These are phyloP conservation scores for Speoplatyrhinus poulsoni DNA, from an alignment of 2,113 vertebrate genomes.

Conservation along the genomic window DNA sequence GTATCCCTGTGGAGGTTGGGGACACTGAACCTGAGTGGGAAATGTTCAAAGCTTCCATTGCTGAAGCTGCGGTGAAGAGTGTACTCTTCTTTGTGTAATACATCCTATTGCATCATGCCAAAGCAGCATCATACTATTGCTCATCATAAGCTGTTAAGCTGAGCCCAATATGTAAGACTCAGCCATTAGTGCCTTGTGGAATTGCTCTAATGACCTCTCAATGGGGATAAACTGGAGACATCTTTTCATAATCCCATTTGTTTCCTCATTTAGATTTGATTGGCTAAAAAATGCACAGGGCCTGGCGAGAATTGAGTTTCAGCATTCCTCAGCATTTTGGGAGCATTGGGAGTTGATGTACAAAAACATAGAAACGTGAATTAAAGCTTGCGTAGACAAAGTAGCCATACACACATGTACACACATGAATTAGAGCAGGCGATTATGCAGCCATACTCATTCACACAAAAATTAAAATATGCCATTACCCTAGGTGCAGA, in stretches of 20 bases:
- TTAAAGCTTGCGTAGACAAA: conserved; percentile 62
- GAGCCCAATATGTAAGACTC: conserved; percentile 74
- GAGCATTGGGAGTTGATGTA: conserved; percentile 37
- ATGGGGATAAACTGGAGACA: conserved; percentile 70
- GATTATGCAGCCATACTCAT: conserved; percentile 14
- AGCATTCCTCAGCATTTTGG: conserved; percentile 80
- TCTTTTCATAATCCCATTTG: conserved; percentile 80
- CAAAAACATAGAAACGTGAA: no score
- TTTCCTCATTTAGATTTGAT: conserved; percentile 88
- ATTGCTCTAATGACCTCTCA: conserved; percentile 71
- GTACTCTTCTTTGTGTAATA: conserved; percentile 10
- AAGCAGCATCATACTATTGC: not conserved
- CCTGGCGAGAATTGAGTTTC: conserved; percentile 80
- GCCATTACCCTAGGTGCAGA: not conserved
- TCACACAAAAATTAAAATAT: not conserved
- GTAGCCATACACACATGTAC: not conserved
- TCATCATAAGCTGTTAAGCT: conserved; percentile 20
- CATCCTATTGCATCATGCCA: conserved; percentile 33
- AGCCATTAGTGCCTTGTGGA: conserved; percentile 67
- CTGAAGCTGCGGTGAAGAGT: no score
- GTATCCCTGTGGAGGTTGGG: no score
- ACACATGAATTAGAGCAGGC: not conserved
- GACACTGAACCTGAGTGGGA: no score
- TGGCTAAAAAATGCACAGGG: conserved; percentile 80
- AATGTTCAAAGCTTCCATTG: no score